Evolutionary conservation across 2,888 invertebrate species (phyloP).

Genomic region (Chesias legatella): DNA sequence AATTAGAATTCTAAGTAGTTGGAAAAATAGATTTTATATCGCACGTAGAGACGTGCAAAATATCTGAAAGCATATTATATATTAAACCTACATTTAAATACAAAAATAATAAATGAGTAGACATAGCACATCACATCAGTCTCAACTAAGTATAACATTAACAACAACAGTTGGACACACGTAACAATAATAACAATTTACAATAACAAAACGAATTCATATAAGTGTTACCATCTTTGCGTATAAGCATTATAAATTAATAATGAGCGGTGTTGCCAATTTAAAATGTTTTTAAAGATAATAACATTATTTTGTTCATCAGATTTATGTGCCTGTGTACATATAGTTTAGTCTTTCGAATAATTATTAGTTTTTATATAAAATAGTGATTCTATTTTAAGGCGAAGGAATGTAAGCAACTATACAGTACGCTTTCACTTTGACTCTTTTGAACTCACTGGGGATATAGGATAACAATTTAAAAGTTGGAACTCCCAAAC

Average conservation of each 20-base stretch:
- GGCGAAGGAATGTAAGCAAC: constrained; percentile 7
- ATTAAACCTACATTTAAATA: constrained; percentile 37
- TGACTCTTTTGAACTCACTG: too few relatives aligned
- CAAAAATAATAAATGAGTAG: constrained; percentile 56
- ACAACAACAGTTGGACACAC: constrained; percentile 5
- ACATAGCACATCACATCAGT: constrained; percentile 64
- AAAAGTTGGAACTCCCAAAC: too few relatives aligned
- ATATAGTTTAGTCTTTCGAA: too few relatives aligned
- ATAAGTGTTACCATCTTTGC: too few relatives aligned
- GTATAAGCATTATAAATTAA: too few relatives aligned
- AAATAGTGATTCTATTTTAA: neutral
- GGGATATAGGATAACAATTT: too few relatives aligned
- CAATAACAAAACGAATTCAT: constrained; percentile 10
- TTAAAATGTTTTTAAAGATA: too few relatives aligned
- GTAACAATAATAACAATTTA: neutral
- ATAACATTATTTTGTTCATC: too few relatives aligned
- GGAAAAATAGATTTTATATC: constrained; percentile 14
- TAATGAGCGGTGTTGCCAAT: too few relatives aligned
- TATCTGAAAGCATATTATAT: constrained; percentile 20
- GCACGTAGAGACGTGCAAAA: constrained; percentile 24
- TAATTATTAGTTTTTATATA: too few relatives aligned
- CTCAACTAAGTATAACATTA: constrained; percentile 43
- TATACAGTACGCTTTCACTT: too few relatives aligned
- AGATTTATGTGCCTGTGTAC: too few relatives aligned
- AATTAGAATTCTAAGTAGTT: constrained; percentile 1